Conservation (phyloP, 2,888 invertebrate genomes). For the Busseola fusca region DNA sequence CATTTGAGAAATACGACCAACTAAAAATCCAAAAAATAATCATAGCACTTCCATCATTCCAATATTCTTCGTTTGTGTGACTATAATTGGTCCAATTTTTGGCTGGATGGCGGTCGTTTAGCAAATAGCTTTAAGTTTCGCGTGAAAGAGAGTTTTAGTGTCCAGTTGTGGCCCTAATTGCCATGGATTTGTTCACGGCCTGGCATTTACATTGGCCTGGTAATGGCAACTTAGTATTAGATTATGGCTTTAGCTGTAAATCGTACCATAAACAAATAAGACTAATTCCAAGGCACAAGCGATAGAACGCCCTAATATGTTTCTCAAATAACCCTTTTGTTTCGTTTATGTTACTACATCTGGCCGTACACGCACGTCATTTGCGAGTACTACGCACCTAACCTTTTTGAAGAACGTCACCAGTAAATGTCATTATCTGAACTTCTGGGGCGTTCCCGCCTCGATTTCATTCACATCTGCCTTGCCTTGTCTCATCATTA, state of each 20-base stretch:
- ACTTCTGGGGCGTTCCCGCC: neutral
- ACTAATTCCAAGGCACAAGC: too few species aligned
- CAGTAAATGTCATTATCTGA: neutral
- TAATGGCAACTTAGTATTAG: constrained; percentile 7
- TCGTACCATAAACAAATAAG: too few species aligned
- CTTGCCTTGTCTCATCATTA: too few species aligned
- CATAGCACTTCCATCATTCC: constrained; percentile 36
- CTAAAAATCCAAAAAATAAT: neutral
- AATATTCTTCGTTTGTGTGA: constrained; percentile 46
- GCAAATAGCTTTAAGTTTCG: constrained; percentile 71
- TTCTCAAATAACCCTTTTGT: too few species aligned
- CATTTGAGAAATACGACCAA: neutral
- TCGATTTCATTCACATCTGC: neutral
- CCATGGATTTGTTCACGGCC: constrained; percentile 50
- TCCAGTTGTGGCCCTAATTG: constrained; percentile 64
- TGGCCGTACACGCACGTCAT: too few species aligned
- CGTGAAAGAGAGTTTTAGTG: constrained; percentile 66
- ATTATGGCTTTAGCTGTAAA: neutral
- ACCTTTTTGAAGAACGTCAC: neutral
- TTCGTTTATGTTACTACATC: too few species aligned
- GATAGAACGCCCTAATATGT: too few species aligned
- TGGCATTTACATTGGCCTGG: constrained; percentile 16
- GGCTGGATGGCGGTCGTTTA: constrained; percentile 66
- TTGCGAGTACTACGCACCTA: too few species aligned
- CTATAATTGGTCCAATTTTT: constrained; percentile 69